A percentile compares a stretch with the other conserved stretches of the same genome.
phyloP scores from a whole-genome alignment of 2,113 vertebrate species.

The Phylloscopus trochiloides region DNA sequence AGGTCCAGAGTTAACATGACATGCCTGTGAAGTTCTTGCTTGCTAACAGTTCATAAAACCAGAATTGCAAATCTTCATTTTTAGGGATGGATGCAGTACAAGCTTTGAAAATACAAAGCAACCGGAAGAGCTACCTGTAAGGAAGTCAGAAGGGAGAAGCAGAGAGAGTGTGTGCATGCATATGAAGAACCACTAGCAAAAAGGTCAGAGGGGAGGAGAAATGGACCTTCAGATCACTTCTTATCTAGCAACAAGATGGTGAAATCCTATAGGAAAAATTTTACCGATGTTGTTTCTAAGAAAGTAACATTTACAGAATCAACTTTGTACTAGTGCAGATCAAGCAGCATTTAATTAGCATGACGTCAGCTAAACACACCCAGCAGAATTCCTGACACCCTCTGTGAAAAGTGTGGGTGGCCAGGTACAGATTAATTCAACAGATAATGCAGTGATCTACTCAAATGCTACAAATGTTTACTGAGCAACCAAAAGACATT shows the following conservation, averaged over 20 bases:
- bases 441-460: not conserved
- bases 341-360: not conserved
- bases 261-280: not conserved
- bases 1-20: not conserved
- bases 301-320: not conserved
- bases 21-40: not conserved
- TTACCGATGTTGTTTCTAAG: not conserved
- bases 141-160: not conserved
- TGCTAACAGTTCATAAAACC: not conserved
- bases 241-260: not conserved
- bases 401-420: constrained; percentile 65
- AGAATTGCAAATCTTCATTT: not conserved
- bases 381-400: not conserved
- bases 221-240: not conserved
- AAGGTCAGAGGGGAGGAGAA: not conserved
- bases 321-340: not conserved
- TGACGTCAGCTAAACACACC: constrained; percentile 36
- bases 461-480: not conserved
- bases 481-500: not conserved
- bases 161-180: not conserved
- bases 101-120: not conserved
- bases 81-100: not conserved
- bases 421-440: not conserved
- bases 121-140: not conserved
- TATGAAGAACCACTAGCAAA: not conserved